These are phyloP conservation scores for Sarcophaga bullata DNA, from an alignment of 1,140 invertebrate species.

Conservation along the genomic window DNA sequence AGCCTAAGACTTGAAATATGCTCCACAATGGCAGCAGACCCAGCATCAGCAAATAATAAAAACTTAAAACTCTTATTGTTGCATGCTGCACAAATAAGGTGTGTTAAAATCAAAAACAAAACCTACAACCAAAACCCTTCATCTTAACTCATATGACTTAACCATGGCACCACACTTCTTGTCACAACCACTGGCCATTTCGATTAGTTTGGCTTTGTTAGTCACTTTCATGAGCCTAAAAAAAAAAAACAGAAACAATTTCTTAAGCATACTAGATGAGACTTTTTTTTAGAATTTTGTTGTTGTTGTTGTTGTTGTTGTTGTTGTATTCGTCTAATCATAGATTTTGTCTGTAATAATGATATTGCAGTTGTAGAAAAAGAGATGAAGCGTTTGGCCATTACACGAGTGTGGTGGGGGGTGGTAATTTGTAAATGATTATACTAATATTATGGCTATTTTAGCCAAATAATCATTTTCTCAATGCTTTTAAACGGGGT, in stretches of 20 bases:
- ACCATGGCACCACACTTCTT: too few species aligned
- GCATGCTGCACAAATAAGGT: neutral
- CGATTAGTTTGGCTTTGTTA: neutral
- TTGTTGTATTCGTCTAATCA: neutral
- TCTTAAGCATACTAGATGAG: too few species aligned
- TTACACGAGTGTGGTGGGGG: too few species aligned
- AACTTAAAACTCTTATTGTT: neutral
- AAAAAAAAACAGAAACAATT: too few species aligned
- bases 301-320: neutral
- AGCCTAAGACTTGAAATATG: neutral
- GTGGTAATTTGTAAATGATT: conserved; percentile 22
- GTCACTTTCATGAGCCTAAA: neutral
- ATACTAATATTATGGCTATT: conserved; percentile 26
- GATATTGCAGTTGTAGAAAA: neutral
- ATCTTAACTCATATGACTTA: neutral
- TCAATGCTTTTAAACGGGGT: neutral
- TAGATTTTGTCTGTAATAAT: neutral
- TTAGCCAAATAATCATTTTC: conserved; percentile 21
- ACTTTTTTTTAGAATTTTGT: too few species aligned
- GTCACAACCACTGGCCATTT: neutral
- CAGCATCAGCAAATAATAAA: neutral
- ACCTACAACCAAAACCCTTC: neutral
- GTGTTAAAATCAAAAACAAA: too few species aligned
- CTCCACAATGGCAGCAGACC: neutral
- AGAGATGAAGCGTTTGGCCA: neutral